phyloP scores from a whole-genome alignment of 2,888 invertebrate genomes.

The Metacarcinus magister region DNA sequence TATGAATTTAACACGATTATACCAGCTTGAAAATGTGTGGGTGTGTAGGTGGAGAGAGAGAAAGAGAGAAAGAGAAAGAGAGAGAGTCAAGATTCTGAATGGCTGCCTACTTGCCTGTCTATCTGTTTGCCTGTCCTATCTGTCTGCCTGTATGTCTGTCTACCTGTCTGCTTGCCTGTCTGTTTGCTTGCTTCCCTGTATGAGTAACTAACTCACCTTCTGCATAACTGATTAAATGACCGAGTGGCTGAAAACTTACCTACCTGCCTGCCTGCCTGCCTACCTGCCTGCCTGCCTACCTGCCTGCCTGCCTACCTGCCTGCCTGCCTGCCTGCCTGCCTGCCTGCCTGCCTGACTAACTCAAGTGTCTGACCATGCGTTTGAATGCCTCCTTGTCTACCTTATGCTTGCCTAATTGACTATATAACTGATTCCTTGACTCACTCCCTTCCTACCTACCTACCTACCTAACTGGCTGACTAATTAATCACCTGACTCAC shows the following conservation, averaged over 20 bases:
- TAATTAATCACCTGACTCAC: neutral
- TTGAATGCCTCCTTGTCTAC: neutral
- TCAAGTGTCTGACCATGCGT: neutral
- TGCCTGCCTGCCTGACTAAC: neutral
- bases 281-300: neutral
- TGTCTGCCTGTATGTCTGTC: neutral
- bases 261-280: neutral
- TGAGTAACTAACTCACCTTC: neutral
- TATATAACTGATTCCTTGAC: neutral
- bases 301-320: neutral
- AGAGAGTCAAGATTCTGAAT: neutral
- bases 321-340: neutral
- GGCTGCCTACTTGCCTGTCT: neutral
- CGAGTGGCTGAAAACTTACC: neutral
- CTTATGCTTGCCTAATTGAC: neutral
- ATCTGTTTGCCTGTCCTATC: neutral
- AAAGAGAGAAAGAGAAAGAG: too few species aligned
- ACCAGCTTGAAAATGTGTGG: neutral
- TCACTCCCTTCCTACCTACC: neutral
- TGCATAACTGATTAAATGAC: neutral
- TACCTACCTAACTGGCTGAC: neutral
- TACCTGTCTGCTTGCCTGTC: neutral
- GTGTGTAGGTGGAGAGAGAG: neutral
- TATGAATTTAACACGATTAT: slow-evolving; percentile 16
- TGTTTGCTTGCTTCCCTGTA: neutral